Evolutionary conservation across 2,113 vertebrate genomes (phyloP).

Genomic region (Peromyscus maniculatus): DNA sequence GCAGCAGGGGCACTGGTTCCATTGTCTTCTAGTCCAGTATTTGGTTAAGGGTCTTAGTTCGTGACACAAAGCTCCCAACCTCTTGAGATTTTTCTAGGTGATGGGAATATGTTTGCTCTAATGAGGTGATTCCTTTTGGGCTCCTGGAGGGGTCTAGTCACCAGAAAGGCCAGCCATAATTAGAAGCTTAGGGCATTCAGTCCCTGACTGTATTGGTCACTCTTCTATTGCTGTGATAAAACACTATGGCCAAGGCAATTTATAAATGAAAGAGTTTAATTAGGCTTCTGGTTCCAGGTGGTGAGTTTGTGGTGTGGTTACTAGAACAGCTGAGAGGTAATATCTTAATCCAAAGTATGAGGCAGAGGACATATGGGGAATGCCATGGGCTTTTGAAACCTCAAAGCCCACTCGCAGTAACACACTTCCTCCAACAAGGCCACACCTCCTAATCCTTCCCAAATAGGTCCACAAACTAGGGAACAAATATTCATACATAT

Average conservation of each 20-base stretch:
- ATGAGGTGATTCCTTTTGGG: not conserved
- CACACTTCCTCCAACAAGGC: not conserved
- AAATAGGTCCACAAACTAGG: not conserved
- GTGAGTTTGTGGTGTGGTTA: not conserved
- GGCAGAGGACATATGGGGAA: not conserved
- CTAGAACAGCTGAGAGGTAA: not conserved
- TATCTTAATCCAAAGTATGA: not conserved
- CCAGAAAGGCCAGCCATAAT: not conserved
- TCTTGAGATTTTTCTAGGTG: not conserved
- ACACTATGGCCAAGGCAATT: not conserved
- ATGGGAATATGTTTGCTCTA: not conserved
- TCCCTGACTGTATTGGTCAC: not conserved
- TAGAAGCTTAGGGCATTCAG: not conserved
- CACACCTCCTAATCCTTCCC: not conserved
- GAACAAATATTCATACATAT: not conserved
- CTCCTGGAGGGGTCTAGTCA: not conserved
- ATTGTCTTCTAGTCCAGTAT: not conserved
- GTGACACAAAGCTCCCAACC: not conserved
- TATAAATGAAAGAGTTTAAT: not conserved
- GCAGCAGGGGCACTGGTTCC: fast-evolving
- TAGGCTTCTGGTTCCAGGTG: not conserved
- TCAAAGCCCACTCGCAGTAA: not conserved
- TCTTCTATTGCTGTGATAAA: not conserved
- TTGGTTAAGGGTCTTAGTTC: not conserved
- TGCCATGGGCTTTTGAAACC: not conserved